Conservation (phyloP, 2,888 invertebrate species). For the Eristalis pertinax region DNA sequence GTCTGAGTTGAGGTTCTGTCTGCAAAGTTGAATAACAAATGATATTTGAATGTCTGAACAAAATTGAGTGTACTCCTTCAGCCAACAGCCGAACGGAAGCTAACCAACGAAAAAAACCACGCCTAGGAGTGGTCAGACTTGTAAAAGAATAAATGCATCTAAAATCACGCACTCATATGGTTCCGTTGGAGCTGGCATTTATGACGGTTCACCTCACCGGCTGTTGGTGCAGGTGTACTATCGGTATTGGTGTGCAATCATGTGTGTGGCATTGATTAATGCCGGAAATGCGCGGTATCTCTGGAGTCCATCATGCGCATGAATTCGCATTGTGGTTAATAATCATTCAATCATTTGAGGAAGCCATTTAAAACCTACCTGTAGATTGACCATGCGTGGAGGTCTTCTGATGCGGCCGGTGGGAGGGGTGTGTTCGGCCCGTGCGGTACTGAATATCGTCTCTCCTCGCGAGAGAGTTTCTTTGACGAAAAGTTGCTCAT, state of each 20-base stretch:
- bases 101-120: conserved; percentile 21
- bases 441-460: conserved; percentile 94
- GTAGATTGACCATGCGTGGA: conserved; percentile 98
- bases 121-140: conserved; percentile 24
- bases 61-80: neutral
- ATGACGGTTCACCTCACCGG: conserved; percentile 41
- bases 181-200: conserved; percentile 23
- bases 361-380: conserved; percentile 83
- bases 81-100: neutral
- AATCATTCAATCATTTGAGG: conserved; percentile 55
- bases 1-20: conserved; percentile 97
- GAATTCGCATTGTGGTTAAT: conserved; percentile 66
- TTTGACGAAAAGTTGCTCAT: conserved; percentile 80
- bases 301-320: conserved; percentile 30
- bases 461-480: conserved; percentile 85
- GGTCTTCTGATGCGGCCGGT: conserved; percentile 93
- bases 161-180: conserved; percentile 4
- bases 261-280: conserved; percentile 35
- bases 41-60: neutral
- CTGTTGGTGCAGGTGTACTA: conserved; percentile 30
- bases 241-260: conserved; percentile 48
- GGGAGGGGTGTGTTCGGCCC: conserved; percentile 87
- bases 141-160: conserved; percentile 25
- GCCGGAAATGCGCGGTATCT: conserved; percentile 59
- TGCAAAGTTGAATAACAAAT: conserved; percentile 78